These are phyloP conservation scores for Pogonognathellus flavescens DNA, from an alignment of 1,140 invertebrate genomes.

Conservation along the genomic window DNA sequence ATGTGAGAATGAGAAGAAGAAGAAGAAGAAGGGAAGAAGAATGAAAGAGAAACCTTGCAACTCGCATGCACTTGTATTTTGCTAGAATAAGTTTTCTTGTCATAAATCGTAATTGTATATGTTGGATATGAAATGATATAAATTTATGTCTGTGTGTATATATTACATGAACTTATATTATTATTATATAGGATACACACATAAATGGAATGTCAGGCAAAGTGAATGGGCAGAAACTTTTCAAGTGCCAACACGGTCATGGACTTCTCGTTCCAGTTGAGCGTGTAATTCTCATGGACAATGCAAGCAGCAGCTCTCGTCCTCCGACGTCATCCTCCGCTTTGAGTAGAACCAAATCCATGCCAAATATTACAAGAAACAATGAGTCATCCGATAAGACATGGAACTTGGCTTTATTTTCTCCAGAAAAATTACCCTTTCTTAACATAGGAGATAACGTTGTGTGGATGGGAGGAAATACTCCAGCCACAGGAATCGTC, in stretches of 20 bases:
- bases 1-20: too few species aligned
- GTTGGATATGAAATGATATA: neutral
- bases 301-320: neutral
- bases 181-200: conserved; percentile 36
- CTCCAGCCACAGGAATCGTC: conserved; percentile 50
- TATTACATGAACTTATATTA: too few species aligned
- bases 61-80: neutral
- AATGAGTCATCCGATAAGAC: neutral
- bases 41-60: neutral
- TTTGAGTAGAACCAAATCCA: conserved; percentile 28
- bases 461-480: conserved; percentile 52
- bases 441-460: conserved; percentile 53
- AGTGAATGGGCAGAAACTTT: conserved; percentile 54
- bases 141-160: neutral
- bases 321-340: neutral
- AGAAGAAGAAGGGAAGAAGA: too few species aligned
- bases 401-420: neutral
- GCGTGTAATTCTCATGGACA: conserved; percentile 29
- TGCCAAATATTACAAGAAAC: conserved; percentile 14
- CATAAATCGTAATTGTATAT: neutral
- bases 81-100: neutral
- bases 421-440: neutral
- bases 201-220: conserved; percentile 56
- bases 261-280: conserved; percentile 56
- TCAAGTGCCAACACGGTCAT: conserved; percentile 53